Evolutionary conservation across 2,888 invertebrate genomes (phyloP), one percentile per base, ranked within the genome.

Genomic region (Drosophila melanosoma): DNA sequence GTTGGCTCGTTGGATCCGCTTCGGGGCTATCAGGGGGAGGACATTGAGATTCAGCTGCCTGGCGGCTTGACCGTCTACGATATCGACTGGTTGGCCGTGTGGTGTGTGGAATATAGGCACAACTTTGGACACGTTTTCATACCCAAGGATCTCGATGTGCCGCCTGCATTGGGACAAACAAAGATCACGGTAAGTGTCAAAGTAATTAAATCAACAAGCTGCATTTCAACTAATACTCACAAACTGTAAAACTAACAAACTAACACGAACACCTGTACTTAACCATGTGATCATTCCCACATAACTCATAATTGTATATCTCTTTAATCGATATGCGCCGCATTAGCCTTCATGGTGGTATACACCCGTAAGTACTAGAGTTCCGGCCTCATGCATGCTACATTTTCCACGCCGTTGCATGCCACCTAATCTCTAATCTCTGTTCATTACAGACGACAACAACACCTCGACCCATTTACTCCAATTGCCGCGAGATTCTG

Each of bases 81-180:
- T 93, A 97, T 98, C 83, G 97, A 98, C 93, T 98, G 98, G 97
- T 94, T 98, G 36, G 95, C 97, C 0, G 96, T 98, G 0, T 98
- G 97, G 97, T 98, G 98, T 91, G 97, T 98, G n/a, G 96, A 96
- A 89, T 97, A 96, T 93, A 94, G 96, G 7, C 97, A 98, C 91
- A 98, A 98, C 94, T 98, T 98, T 91, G 98, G 98, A 0, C 97
- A 98, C 90, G 97, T 98, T 1, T 94, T 95, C 89, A 96, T 98
- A 61, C 98, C 98, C 0, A 96, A 96, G 91, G 97, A 97, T 86
- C 93, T 98, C 85, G 97, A 98, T 83, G 97, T 98, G 20, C 98
- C 98, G 0, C 98, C 98, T 0, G 97, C 98, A 1, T 92, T 98
- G 74, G 97, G 97, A 23, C 97, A 98, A 93, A 97, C 97, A 0